Evolutionary conservation across 1,140 invertebrate genomes (phyloP).

Genomic region (Zaprionus africanus): DNA sequence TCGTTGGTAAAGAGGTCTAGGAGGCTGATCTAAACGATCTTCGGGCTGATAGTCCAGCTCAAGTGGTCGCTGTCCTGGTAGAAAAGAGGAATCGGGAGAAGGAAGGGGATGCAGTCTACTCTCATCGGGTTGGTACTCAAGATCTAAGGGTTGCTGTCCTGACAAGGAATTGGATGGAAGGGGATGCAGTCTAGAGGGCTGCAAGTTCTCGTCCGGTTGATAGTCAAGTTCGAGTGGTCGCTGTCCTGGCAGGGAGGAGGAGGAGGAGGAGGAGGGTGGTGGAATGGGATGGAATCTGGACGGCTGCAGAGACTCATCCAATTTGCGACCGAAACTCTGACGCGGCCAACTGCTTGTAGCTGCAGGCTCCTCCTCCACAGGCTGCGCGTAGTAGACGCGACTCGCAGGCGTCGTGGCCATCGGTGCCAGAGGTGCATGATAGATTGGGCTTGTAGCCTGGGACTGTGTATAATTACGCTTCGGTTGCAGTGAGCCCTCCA

Average conservation of each 20-base stretch:
- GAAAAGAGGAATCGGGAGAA: background rate
- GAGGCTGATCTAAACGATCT: background rate
- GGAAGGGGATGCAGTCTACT: background rate
- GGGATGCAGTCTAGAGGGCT: background rate
- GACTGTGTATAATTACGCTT: constrained; percentile 76
- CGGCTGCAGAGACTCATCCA: constrained; percentile 22
- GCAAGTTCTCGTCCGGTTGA: constrained; percentile 3
- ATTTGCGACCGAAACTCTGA: constrained; percentile 53
- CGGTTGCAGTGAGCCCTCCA: constrained; percentile 72
- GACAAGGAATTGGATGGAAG: constrained; percentile 8
- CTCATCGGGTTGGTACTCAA: constrained; percentile 33
- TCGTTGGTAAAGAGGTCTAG: background rate
- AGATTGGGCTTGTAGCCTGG: constrained; percentile 24
- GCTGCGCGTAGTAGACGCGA: constrained; percentile 63
- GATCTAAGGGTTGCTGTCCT: constrained; percentile 54
- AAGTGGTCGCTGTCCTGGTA: constrained; percentile 53
- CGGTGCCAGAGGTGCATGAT: constrained; percentile 67
- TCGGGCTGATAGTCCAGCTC: constrained; percentile 42
- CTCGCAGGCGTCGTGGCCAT: constrained; percentile 41
- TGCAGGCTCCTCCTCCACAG: constrained; percentile 37
- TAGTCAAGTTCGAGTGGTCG: constrained; percentile 49
- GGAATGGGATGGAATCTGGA: background rate
- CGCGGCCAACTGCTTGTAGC: constrained; percentile 27
- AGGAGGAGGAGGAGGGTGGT: background rate
- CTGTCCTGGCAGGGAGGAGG: constrained; percentile 48